A percentile compares a stretch with the other conserved stretches of the same genome.
phyloP scores from a whole-genome alignment of 2,113 vertebrate genomes.

The Alethe castanea region DNA sequence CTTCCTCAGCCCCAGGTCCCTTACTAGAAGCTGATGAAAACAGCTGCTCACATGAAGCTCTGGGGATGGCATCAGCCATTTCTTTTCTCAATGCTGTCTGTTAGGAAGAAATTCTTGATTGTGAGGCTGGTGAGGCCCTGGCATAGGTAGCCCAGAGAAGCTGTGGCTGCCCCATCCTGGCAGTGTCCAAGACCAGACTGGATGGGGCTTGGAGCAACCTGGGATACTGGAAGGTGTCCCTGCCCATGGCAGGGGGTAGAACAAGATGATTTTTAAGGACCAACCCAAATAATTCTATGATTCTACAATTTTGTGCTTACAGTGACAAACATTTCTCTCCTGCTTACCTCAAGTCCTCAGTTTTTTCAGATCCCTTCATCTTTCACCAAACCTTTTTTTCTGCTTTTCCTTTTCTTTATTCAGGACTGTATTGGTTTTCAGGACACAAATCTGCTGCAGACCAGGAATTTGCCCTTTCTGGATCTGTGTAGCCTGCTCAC shows the following conservation, averaged over 20 bases:
- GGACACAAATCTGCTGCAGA: neutral
- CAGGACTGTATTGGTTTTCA: neutral
- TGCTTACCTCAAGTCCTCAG: neutral
- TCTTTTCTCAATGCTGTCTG: neutral
- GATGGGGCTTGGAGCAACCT: neutral
- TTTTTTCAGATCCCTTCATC: neutral
- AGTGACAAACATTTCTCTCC: neutral
- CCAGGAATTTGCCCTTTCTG: neutral
- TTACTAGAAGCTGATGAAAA: neutral
- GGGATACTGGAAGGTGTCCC: neutral
- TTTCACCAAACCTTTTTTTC: neutral
- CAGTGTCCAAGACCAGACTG: accelerated
- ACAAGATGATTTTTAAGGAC: neutral
- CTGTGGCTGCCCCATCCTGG: neutral
- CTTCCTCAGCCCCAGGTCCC: neutral
- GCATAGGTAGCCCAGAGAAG: accelerated
- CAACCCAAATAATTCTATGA: neutral
- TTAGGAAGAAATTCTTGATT: neutral
- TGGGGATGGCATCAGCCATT: neutral
- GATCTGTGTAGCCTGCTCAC: neutral
- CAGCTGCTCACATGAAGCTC: neutral
- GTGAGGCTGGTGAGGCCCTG: accelerated
- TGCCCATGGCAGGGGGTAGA: neutral
- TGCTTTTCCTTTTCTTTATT: neutral
- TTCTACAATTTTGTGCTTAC: neutral